Evolutionary conservation across 1,140 invertebrate species (phyloP), one percentile per base, ranked within the genome.

Genomic region (Drosophila mauritiana): DNA sequence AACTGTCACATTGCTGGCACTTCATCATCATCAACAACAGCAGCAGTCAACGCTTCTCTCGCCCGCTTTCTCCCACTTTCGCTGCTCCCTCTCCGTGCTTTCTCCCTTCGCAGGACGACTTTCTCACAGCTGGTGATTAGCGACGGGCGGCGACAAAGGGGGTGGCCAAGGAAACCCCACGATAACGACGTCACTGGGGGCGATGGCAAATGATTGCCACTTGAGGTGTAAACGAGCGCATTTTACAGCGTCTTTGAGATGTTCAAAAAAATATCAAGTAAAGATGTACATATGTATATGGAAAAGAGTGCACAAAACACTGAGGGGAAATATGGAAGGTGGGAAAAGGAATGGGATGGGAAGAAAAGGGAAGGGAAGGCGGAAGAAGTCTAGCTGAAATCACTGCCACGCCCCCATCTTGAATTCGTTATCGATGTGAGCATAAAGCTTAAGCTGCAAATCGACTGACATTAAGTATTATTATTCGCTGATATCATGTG

Each of bases 151-250:
- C n/a, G 48, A 10, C 27, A 10, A n/a, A 36, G 42, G 27, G 46
- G 49, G 34, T 11, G 36, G 36, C 56, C 20, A 48, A 59, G 70
- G 40, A 59, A 68, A 62, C 75, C 49, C 59, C 68, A 69, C 73
- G 83, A 83, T 83, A 83, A 75, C 65, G 61, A 75, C 65, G 61
- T 75, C 67, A 80, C 67, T 67, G 56, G 73, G 52, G 45, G 75
- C 69, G 69, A 68, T 67, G 51, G 84, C 72, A 88, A 89, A 88
- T 89, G 84, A 88, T 88, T 89, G 84, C 62, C 76, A 88, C 83
- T 88, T 88, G 84, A 88, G 79, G 84, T 88, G 83, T 83, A 88
- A 88, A 88, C 83, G 83, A 88, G 83, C 83, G 84, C 78, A 88
- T 89, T 88, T 88, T 83, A 88, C 75, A 88, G 59, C 76, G 76